A percentile compares a stretch with the other conserved stretches of the same genome.
Conservation (phyloP, 2,113 vertebrate genomes). For the Zosterops japonicus region DNA sequence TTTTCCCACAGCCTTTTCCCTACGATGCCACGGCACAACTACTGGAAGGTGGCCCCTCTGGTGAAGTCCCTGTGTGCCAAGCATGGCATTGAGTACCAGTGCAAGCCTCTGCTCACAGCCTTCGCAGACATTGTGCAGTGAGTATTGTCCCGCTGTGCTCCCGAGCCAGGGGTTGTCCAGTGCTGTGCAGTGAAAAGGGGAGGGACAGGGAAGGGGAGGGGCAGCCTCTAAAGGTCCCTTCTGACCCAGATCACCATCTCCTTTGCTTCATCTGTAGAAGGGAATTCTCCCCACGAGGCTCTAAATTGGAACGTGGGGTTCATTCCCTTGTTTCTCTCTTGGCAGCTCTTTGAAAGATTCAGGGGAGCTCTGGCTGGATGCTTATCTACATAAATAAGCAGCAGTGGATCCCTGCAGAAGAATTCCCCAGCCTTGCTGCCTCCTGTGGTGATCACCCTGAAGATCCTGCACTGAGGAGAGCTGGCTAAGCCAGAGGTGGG, state of each 20-base stretch:
- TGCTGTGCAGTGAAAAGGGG: accelerated
- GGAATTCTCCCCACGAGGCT: not conserved
- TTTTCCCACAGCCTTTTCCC: slow-evolving; percentile 77
- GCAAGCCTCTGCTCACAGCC: slow-evolving; percentile 71
- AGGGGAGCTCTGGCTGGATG: slow-evolving; percentile 83
- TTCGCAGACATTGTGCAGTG: slow-evolving; percentile 79
- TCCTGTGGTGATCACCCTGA: slow-evolving; percentile 9
- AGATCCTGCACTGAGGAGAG: slow-evolving; percentile 1
- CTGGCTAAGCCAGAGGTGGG: slow-evolving; percentile 29
- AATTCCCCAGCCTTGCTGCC: not conserved
- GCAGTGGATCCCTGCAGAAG: not conserved
- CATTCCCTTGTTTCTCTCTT: not conserved
- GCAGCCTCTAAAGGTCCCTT: not conserved
- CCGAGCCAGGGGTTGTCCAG: not conserved
- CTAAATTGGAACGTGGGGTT: not conserved
- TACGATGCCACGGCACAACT: slow-evolving; percentile 80
- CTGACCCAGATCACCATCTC: not conserved
- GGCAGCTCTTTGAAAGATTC: slow-evolving; percentile 83
- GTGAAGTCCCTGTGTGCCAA: slow-evolving; percentile 80
- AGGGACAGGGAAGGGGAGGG: accelerated
- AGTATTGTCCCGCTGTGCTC: slow-evolving; percentile 8
- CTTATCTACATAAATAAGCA: slow-evolving; percentile 80
- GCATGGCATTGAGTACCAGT: slow-evolving; percentile 70
- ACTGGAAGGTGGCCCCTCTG: slow-evolving; percentile 78
- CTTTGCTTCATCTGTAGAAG: not conserved